A percentile compares a stretch with the other conserved stretches of the same genome.
Evolutionary conservation across 2,888 invertebrate genomes (phyloP).

Genomic region (Kryphioiulus occultus): DNA sequence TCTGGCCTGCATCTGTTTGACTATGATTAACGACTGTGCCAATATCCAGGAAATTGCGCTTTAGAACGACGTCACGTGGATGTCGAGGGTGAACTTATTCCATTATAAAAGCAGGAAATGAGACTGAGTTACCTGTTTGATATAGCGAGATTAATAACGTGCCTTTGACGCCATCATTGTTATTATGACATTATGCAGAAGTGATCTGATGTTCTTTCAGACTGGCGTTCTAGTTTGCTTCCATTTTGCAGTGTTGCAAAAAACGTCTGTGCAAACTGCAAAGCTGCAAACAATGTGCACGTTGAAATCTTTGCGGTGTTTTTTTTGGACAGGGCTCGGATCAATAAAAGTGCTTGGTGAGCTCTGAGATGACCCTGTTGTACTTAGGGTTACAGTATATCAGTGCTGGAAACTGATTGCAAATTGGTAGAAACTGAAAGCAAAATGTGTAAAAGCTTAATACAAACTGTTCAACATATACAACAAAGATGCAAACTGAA

Average conservation of each 20-base stretch:
- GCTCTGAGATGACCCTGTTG: too few species aligned
- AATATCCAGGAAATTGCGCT: conserved; percentile 4
- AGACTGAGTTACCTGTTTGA: conserved; percentile 8
- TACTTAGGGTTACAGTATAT: too few species aligned
- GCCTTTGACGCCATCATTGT: background rate
- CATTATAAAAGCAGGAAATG: background rate
- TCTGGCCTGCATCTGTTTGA: conserved; percentile 8
- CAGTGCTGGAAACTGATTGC: too few species aligned
- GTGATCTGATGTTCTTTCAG: background rate
- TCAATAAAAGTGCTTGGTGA: too few species aligned
- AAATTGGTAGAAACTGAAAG: too few species aligned
- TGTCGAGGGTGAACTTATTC: background rate
- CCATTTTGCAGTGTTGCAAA: background rate
- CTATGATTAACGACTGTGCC: background rate
- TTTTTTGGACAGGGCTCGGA: too few species aligned
- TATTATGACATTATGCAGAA: background rate
- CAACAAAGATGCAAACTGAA: too few species aligned
- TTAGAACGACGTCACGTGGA: background rate
- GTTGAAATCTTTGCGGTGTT: too few species aligned
- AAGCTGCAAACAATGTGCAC: too few species aligned
- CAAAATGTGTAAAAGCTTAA: too few species aligned
- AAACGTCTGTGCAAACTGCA: too few species aligned
- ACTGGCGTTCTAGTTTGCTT: background rate
- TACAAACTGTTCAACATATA: too few species aligned
- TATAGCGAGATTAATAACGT: background rate